Evolutionary conservation across 1,140 invertebrate genomes (phyloP), one percentile per base, ranked within the genome.

Genomic region (Leptinotarsa defecta): DNA sequence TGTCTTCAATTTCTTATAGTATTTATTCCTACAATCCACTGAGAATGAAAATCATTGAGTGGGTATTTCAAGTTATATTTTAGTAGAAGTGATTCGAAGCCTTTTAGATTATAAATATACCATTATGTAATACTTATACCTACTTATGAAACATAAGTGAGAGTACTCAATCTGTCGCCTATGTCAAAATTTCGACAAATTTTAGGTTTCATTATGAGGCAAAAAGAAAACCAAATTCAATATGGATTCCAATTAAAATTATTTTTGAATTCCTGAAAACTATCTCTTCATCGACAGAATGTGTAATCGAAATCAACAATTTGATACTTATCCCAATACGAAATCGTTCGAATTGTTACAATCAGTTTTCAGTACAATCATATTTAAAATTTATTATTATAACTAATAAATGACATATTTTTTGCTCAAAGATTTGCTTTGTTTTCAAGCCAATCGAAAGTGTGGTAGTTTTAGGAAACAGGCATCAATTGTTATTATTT

Each of bases 361-460:
- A 57, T 57, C 52, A 57, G 15, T 57, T 57, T 57, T 57, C 52
- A 57, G 52, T 57, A 57, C 52, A 57, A 57, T 57, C 52, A 57
- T 57, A n/a, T 57, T 57, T 4, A n/a, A 57, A 17, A 57, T 17
- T 57, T 43, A 43, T 57, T 57, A 57, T 57, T 57, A 57, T 57
- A 57, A 57, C 17, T 15, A 57, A 57, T 57, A 57, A 57, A 57
- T 57, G 34, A 43, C 34, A 57, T 57, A 57, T 57, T 17, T 57
- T 57, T 57, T 57, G 52, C 52, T 57, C 52, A 57, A 57, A 57
- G 52, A 57, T 57, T n/a, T 19, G 52, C 52, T 57, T 57, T 57
- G 52, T 57, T 57, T 57, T 57, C 5, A 19, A 19, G 52, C 52
- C 52, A 57, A 57, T 57, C 52, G 52, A 57, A 57, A 57, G 52